A percentile compares a stretch with the other conserved stretches of the same genome.
Conservation (phyloP, 2,888 invertebrate species). For the Chaetogeoica ovagalla region DNA sequence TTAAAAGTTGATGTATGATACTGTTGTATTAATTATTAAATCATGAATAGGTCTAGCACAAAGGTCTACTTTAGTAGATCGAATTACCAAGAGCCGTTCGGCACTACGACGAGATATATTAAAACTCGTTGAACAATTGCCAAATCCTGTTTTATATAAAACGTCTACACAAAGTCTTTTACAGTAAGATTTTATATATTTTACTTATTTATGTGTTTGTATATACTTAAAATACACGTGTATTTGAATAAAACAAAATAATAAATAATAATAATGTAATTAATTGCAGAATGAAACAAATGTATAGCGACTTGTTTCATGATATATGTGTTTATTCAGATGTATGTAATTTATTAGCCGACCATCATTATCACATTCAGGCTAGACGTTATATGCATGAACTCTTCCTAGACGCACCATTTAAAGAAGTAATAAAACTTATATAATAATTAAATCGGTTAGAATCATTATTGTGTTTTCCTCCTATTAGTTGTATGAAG, state of each 20-base stretch:
- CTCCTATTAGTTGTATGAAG: slow-evolving; percentile 59
- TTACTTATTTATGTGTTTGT: background rate
- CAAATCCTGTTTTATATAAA: slow-evolving; percentile 78
- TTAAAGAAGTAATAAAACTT: slow-evolving; percentile 64
- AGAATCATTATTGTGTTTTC: slow-evolving; percentile 13
- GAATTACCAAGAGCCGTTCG: slow-evolving; percentile 56
- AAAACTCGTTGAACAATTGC: slow-evolving; percentile 72
- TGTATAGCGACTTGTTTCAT: slow-evolving; percentile 65
- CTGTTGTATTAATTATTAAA: background rate
- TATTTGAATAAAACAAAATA: background rate
- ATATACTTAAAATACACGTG: background rate
- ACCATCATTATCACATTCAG: slow-evolving; percentile 78
- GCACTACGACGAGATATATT: slow-evolving; percentile 67
- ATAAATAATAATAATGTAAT: slow-evolving; percentile 5
- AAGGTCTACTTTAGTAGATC: slow-evolving; percentile 55
- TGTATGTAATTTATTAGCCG: slow-evolving; percentile 76
- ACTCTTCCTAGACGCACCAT: slow-evolving; percentile 83
- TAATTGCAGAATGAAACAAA: slow-evolving; percentile 62
- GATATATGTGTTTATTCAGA: slow-evolving; percentile 93
- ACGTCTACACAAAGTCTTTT: slow-evolving; percentile 81
- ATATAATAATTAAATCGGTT: slow-evolving; percentile 9
- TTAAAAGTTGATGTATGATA: background rate
- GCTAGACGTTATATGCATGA: slow-evolving; percentile 90
- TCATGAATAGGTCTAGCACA: slow-evolving; percentile 55
- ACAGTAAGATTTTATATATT: slow-evolving; percentile 59